Percentiles rank a stretch among this genome's conserved stretches.
Evolutionary conservation across 2,888 invertebrate genomes (phyloP).

Genomic region (Athalia rosae): DNA sequence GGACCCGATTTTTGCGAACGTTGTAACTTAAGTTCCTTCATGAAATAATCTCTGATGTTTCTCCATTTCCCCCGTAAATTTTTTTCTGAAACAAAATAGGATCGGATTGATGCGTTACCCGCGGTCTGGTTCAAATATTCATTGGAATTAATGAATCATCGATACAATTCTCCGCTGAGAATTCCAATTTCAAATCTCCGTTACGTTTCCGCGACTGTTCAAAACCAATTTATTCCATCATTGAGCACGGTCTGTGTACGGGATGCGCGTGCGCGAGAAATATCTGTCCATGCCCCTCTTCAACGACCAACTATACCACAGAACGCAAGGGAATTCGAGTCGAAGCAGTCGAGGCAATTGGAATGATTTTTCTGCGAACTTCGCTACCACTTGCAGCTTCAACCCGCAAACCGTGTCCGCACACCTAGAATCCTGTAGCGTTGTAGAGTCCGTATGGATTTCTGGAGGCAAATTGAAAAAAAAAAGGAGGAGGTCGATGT

Average conservation of each 20-base stretch:
- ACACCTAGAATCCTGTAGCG: constrained; percentile 20
- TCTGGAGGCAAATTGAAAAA: constrained; percentile 12
- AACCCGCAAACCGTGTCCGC: constrained; percentile 20
- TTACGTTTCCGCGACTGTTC: constrained; percentile 9
- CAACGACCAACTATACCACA: neutral
- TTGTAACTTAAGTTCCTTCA: constrained; percentile 67
- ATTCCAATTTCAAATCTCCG: neutral
- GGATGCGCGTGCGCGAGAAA: constrained; percentile 22
- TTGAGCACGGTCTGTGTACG: neutral
- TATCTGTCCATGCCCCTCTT: neutral
- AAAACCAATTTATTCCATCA: constrained; percentile 19
- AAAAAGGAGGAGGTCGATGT: neutral
- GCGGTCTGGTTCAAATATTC: neutral
- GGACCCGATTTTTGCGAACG: constrained; percentile 55
- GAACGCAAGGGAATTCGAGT: too few species aligned
- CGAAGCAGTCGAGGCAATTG: neutral
- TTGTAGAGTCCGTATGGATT: neutral
- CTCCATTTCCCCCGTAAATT: constrained; percentile 67
- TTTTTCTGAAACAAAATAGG: constrained; percentile 62
- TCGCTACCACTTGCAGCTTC: constrained; percentile 49
- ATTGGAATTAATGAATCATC: neutral
- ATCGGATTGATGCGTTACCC: neutral
- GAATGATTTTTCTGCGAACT: constrained; percentile 56
- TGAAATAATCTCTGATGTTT: constrained; percentile 69
- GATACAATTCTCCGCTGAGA: neutral